Conservation (phyloP, 2,888 invertebrate species). For the Poecilobothrus nobilitatus region DNA sequence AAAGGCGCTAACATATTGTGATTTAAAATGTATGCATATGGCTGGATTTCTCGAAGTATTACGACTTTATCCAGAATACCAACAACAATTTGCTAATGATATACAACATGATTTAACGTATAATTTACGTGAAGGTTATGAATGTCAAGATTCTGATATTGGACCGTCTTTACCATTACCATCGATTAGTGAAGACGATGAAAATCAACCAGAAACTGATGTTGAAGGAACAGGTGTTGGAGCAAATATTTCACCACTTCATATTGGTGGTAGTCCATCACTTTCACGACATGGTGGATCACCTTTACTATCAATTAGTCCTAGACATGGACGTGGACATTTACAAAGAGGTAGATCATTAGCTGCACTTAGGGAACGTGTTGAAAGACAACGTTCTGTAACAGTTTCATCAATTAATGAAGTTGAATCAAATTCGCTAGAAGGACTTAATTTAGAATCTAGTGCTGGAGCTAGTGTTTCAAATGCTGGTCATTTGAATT, state of each 20-base stretch:
- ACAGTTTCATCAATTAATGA: conserved; percentile 48
- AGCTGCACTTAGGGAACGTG: conserved; percentile 53
- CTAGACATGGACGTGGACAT: conserved; percentile 49
- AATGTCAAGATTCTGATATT: conserved; percentile 57
- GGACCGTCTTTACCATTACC: conserved; percentile 58
- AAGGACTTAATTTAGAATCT: conserved; percentile 52
- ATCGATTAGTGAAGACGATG: conserved; percentile 92
- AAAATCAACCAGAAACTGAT: conserved; percentile 69
- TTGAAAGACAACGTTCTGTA: conserved; percentile 59
- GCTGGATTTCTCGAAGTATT: conserved; percentile 82
- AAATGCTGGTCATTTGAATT: background rate
- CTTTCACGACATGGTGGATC: conserved; percentile 36
- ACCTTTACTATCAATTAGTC: conserved; percentile 45
- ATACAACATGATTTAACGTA: conserved; percentile 92
- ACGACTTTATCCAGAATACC: conserved; percentile 86
- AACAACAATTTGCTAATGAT: conserved; percentile 87
- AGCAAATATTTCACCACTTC: conserved; percentile 54
- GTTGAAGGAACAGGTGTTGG: conserved; percentile 38
- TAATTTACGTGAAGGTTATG: conserved; percentile 87
- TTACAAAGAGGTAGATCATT: conserved; percentile 45
- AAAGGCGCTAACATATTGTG: conserved; percentile 87
- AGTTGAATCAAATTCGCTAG: conserved; percentile 51
- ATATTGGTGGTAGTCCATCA: conserved; percentile 37
- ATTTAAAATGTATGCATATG: conserved; percentile 88
- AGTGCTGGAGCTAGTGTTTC: conserved; percentile 23